A percentile compares a stretch with the other conserved stretches of the same genome.
These are phyloP conservation scores for Agrochola litura DNA, from an alignment of 2,888 invertebrate genomes.

Conservation along the genomic window DNA sequence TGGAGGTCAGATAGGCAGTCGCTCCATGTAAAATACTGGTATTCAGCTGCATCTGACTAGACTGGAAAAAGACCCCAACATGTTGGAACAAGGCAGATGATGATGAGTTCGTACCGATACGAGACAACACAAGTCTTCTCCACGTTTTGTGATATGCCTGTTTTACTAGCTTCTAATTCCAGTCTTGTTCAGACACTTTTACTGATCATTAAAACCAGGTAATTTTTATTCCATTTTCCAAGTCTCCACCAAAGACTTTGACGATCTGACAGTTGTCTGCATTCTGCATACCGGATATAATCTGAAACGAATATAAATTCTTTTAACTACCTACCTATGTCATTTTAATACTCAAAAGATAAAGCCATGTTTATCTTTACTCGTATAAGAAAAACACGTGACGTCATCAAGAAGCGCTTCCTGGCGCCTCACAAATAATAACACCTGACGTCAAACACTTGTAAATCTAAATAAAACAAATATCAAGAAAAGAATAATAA, in stretches of 20 bases:
- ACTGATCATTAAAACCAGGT: not conserved
- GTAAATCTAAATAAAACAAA: constrained; percentile 23
- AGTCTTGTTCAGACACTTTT: too few relatives aligned
- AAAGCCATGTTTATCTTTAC: not conserved
- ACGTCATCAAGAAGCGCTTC: not conserved
- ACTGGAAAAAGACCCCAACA: too few relatives aligned
- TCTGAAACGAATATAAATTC: not conserved
- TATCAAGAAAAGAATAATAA: constrained; percentile 18
- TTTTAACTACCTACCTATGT: not conserved
- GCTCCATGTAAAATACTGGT: not conserved
- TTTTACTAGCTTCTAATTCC: not conserved
- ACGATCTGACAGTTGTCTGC: not conserved
- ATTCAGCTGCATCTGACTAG: not conserved
- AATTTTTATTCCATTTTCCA: not conserved
- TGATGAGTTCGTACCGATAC: not conserved
- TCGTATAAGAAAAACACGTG: not conserved
- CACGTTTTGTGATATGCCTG: not conserved
- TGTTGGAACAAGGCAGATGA: not conserved
- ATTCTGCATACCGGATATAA: not conserved
- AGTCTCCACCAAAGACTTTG: not conserved
- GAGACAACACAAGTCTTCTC: not conserved
- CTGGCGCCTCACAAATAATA: not conserved
- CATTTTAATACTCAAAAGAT: not conserved
- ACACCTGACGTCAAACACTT: constrained; percentile 21
- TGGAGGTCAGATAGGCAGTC: not conserved